Evolutionary conservation across 92 coral and sea anemone species (phyloP), one percentile per base, ranked within the genome.

Genomic region (Ricordea florida): DNA sequence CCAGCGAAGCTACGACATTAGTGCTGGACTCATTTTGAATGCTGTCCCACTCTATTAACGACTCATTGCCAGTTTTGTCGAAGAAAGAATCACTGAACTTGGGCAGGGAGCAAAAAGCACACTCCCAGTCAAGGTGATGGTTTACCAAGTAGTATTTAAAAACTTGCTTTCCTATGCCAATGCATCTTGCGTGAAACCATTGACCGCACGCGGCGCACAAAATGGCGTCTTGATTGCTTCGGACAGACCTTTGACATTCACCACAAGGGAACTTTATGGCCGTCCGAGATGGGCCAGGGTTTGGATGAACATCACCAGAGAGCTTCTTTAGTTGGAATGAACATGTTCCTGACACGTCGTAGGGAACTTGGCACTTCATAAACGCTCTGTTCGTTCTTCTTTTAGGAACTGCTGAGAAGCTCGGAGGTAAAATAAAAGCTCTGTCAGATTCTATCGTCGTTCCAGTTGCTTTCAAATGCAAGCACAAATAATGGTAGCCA

Each of bases 251-350:
- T 8, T 31, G 44, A 17, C 64, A 57, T 57, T 57, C 64, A 0
- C 64, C 64, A 32, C 64, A 57, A 32, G 64, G 64, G 25, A 5
- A 57, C 44, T 16, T 57, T 10, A 31, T 31, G 6, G 42, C 26
- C 4, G 1, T 23, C 28, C 56, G 27, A 69, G 52, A 44, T 38
- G 58, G 79, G 18, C 66, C 68, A 38, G 79, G 79, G 29, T 72
- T 72, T 26, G 79, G 68, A 72, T 72, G 67, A 57, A 72, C 40
- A 24, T 72, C 79, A 16, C 67, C 68, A 56, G 67, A 72, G 6
- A 72, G 79, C 15, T 27, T 57, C 14, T 10, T 31, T 18, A 50
- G 31, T 50, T 57, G 64, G 21, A 31, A 57, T 57, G 64, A 31
- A 7, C 43, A 18, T 2, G 22, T 18, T 10, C 64, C 64, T 2